Evolutionary conservation across 2,888 invertebrate genomes (phyloP).

Genomic region (Sesia apiformis): DNA sequence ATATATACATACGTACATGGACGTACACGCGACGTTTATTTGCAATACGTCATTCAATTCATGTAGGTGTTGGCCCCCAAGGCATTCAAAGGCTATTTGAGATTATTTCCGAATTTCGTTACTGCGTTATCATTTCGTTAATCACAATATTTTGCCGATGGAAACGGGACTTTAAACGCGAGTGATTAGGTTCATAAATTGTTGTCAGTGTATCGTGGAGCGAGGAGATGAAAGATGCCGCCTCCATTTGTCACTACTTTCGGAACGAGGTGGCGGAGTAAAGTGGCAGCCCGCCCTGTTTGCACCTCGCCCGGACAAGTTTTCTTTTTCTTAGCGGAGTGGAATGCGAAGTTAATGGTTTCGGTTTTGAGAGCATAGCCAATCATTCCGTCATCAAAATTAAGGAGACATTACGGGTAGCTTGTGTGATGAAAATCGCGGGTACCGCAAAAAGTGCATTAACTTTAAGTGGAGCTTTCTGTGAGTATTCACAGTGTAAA

Average conservation of each 20-base stretch:
- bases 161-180: constrained; percentile 22
- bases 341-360: constrained; percentile 62
- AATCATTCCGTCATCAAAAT: constrained; percentile 62
- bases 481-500: background rate
- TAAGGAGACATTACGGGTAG: constrained; percentile 36
- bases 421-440: background rate
- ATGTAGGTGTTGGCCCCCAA: constrained; percentile 35
- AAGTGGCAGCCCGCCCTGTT: constrained; percentile 61
- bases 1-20: too few species aligned
- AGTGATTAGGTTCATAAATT: constrained; percentile 19
- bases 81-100: constrained; percentile 55
- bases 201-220: constrained; percentile 12
- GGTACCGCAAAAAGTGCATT: background rate
- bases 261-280: constrained; percentile 59
- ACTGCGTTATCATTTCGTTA: constrained; percentile 56
- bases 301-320: constrained; percentile 42
- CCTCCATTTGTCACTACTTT: constrained; percentile 70
- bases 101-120: constrained; percentile 69
- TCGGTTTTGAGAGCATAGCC: constrained; percentile 50
- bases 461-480: background rate
- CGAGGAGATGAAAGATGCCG: constrained; percentile 67
- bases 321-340: constrained; percentile 37
- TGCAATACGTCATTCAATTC: constrained; percentile 44
- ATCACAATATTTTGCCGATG: constrained; percentile 16
- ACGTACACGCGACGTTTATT: background rate